phyloP scores from a whole-genome alignment of 2,797 vertebrate genomes.

The Parambassis ranga region DNA sequence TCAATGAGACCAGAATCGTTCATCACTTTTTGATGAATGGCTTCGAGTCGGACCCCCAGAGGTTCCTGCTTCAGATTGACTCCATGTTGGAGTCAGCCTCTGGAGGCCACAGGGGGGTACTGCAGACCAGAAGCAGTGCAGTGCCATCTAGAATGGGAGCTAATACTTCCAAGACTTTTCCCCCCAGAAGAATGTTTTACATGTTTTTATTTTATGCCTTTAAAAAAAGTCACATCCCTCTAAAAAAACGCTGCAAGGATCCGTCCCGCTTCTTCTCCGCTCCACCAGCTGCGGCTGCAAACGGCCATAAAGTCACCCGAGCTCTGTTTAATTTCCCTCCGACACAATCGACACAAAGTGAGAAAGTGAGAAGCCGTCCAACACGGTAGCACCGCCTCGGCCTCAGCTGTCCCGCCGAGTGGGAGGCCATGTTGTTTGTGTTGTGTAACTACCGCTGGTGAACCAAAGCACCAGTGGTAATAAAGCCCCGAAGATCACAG shows the following conservation, averaged over 20 bases:
- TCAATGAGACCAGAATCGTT: too few species aligned
- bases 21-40: too few species aligned
- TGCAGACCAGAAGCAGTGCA: too few species aligned
- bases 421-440: slow-evolving; percentile 67
- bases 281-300: slow-evolving; percentile 48
- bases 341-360: slow-evolving; percentile 50
- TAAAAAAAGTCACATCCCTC: too few species aligned
- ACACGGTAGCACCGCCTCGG: slow-evolving; percentile 59
- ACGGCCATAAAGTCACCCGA: slow-evolving; percentile 37
- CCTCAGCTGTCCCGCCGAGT: slow-evolving; percentile 48
- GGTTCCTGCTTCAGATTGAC: too few species aligned
- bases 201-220: slow-evolving; percentile 1
- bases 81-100: too few species aligned
- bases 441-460: slow-evolving; percentile 56
- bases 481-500: slow-evolving; percentile 65
- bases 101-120: too few species aligned
- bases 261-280: slow-evolving; percentile 20
- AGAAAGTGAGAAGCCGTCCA: slow-evolving; percentile 65
- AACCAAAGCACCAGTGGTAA: slow-evolving; percentile 51
- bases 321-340: slow-evolving; percentile 53
- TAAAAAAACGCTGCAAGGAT: too few species aligned
- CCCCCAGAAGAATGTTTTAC: too few species aligned
- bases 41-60: too few species aligned
- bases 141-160: too few species aligned
- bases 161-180: too few species aligned